Base-by-base conservation (phyloP, 2,888 invertebrate genomes). In the Andrena minutula region DNA sequence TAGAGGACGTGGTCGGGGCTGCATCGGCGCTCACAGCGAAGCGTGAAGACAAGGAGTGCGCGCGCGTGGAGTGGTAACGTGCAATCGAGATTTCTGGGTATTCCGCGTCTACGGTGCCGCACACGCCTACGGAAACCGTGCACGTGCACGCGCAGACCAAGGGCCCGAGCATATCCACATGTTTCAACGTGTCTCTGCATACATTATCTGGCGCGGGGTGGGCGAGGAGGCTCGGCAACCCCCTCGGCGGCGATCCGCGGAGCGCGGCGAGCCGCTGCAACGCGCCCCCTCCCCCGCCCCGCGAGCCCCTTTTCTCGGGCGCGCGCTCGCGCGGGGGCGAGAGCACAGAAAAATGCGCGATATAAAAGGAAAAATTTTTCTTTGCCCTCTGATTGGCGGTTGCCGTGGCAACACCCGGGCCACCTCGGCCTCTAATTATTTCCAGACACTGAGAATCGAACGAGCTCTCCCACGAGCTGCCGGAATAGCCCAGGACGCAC, bases 371-470 rank as follows among this genome's bases (percentile, higher is more conserved):
- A 92, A 92, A 91, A 92, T 92, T 93, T 93, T 93, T 93, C 93
- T 93, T 93, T 92, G 92, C 90, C 89, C 90, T 93, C 92, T 93
- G 94, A 94, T 94, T 94, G 94, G 94, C 92, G 93, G 94, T 94
- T 93, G 94, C 94, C 94, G 91, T 93, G 90, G 94, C 93, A 94
- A 94, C 94, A 92, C 93, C 92, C 92, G 91, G 88, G 89, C 88
- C 90, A 88, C 89, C 90, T 90, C 90, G 87, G 91, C 90, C 93
- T 94, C 93, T 94, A 94, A 94, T 94, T 94, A 94, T 93, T 94
- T 93, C 94, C 94, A 94, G 94, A 94, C 94, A 93, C 93, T 93
- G 94, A 94, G 93, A 94, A 93, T 94, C 93, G 94, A 94, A 94
- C 94, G 92, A 93, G 93, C 92, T 90, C 90, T 90, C 90, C 89